Evolutionary conservation across 2,113 vertebrate genomes (phyloP).

Genomic region (Paramisgurnus dabryanus): DNA sequence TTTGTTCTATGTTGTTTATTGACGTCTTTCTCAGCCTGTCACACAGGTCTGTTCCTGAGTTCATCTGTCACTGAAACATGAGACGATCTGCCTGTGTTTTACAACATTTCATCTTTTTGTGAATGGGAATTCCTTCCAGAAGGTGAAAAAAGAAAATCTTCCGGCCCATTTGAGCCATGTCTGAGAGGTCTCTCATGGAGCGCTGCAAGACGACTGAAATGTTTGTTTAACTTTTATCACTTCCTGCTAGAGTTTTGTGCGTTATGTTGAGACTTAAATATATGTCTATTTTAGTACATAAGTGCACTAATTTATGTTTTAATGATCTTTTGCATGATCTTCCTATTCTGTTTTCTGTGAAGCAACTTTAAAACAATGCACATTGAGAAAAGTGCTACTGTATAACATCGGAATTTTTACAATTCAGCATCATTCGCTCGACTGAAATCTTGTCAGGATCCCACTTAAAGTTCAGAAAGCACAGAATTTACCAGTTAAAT

Average conservation of each 20-base stretch:
- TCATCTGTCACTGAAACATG: constrained; percentile 31
- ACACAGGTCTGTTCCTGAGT: constrained; percentile 2
- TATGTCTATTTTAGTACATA: neutral
- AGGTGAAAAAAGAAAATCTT: constrained; percentile 45
- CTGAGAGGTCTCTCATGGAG: constrained; percentile 44
- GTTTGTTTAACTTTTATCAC: constrained; percentile 57
- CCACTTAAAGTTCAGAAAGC: neutral
- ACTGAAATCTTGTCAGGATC: constrained; percentile 10
- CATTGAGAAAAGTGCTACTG: no score
- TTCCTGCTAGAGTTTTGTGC: constrained; percentile 49
- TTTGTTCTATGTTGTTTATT: neutral
- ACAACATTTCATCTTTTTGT: constrained; percentile 54
- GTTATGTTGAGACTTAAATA: constrained; percentile 31
- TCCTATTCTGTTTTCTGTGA: neutral
- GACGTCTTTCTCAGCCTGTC: neutral
- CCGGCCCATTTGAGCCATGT: constrained; percentile 43
- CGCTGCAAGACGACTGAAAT: constrained; percentile 33
- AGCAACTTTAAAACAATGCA: no score
- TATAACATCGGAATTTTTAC: neutral
- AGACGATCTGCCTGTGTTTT: constrained; percentile 34
- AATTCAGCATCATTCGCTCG: neutral
- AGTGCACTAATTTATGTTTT: neutral
- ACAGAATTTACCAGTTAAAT: constrained; percentile 6
- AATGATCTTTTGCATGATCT: neutral
- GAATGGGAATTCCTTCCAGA: constrained; percentile 58